Evolutionary conservation across 2,888 invertebrate species (phyloP).

Genomic region (Argyresthia albistria): DNA sequence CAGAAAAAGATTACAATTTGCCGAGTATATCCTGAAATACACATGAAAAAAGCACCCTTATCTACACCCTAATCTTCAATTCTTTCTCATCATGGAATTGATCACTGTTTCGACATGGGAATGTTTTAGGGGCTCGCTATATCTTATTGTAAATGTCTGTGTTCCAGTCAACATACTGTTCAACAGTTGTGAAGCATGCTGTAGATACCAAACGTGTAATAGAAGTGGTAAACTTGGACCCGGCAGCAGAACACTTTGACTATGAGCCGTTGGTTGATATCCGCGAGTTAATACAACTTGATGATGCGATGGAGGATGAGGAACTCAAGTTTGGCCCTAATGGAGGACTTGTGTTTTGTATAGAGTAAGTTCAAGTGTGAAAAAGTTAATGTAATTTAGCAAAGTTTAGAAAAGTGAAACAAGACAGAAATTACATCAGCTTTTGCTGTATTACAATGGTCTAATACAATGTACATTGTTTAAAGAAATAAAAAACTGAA

Average conservation of each 20-base stretch:
- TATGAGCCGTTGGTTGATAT: constrained; percentile 91
- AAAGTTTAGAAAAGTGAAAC: too few relatives aligned
- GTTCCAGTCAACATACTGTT: constrained; percentile 93
- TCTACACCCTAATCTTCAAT: background rate
- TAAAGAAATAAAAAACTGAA: too few relatives aligned
- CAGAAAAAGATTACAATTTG: too few relatives aligned
- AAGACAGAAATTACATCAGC: too few relatives aligned
- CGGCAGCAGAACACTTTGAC: constrained; percentile 96
- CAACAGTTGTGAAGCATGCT: constrained; percentile 88
- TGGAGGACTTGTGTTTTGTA: constrained; percentile 95
- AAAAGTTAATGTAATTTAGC: too few relatives aligned
- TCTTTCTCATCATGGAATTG: too few relatives aligned
- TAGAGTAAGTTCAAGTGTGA: constrained; percentile 82
- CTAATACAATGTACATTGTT: too few relatives aligned
- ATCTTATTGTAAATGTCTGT: too few relatives aligned
- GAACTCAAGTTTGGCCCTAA: constrained; percentile 96
- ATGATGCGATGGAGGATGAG: constrained; percentile 98
- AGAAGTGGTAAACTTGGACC: constrained; percentile 96
- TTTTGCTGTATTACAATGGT: too few relatives aligned
- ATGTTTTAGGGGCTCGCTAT: too few relatives aligned
- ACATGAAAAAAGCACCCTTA: background rate
- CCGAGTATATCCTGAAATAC: background rate
- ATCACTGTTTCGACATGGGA: too few relatives aligned
- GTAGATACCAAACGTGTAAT: constrained; percentile 81
- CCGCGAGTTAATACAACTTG: constrained; percentile 91